Percentiles rank a stretch among this genome's conserved stretches.
Conservation (phyloP, 2,888 invertebrate genomes). For the Furcula furcula region DNA sequence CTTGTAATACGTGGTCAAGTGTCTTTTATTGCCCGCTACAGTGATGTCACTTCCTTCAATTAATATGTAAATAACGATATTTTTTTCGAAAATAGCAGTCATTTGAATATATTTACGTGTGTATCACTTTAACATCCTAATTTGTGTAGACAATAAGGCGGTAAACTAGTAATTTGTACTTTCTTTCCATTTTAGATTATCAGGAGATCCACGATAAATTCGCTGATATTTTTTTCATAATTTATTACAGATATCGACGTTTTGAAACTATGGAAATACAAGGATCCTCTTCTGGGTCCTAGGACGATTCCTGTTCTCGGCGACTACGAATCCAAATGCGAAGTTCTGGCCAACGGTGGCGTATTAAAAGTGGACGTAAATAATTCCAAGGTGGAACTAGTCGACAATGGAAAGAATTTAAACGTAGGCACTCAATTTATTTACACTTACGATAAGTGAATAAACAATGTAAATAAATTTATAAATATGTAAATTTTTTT, state of each 20-base stretch:
- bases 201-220: too few relatives aligned
- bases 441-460: slow-evolving; percentile 73
- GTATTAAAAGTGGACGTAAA: slow-evolving; percentile 77
- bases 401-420: slow-evolving; percentile 61
- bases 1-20: too few relatives aligned
- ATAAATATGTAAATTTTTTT: too few relatives aligned
- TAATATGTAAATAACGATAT: too few relatives aligned
- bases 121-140: too few relatives aligned
- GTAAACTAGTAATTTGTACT: not conserved
- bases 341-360: slow-evolving; percentile 64
- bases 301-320: slow-evolving; percentile 87
- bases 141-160: too few relatives aligned
- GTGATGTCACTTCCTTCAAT: too few relatives aligned
- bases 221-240: too few relatives aligned
- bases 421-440: slow-evolving; percentile 78
- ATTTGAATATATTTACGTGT: too few relatives aligned
- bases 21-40: too few relatives aligned
- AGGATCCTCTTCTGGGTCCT: slow-evolving; percentile 88
- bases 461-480: slow-evolving; percentile 26
- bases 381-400: slow-evolving; percentile 64
- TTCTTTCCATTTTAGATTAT: too few relatives aligned
- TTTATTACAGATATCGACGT: slow-evolving; percentile 80
- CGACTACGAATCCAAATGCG: slow-evolving; percentile 84
- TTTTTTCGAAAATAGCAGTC: too few relatives aligned
- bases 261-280: slow-evolving; percentile 88